Base-by-base conservation (phyloP, 2,888 invertebrate species). In the Muschampia plurimacula region DNA sequence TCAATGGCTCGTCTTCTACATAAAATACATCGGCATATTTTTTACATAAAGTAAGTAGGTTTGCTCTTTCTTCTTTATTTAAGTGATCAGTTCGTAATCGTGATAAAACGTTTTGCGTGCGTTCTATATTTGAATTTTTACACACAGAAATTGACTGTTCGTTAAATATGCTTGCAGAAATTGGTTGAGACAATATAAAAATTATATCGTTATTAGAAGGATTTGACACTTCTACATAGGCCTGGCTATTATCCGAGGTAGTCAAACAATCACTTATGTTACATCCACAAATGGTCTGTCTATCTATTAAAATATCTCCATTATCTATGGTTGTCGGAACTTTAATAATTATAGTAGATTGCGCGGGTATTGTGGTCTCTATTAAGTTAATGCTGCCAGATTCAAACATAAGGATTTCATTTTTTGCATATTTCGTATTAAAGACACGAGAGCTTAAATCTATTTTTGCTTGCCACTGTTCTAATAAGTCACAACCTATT, bases 1-100 rank as follows among this genome's bases (percentile, higher is more conserved):
- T 73, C 5, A 73, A 65, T 65, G n/a, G 69, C 69, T 52, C 74
- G 32, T 39, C 67, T 63, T 32, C 76, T 52, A 67, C 59, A 74
- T 63, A 75, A 63, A 55, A 72, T 69, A 49, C 59, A 60, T 60
- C 67, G 72, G 76, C 32, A 80, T 66, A 46, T 75, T 57, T 60
- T 44, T 63, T 41, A 3, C 62, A 39, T 36, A 39, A 15, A 2
- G 15, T 15, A 52, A 13, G 4, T 63, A 63, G 13, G 41, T 63
- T 63, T 44, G 44, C 63, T 8, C 15, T 49, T 46, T 65, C 65
- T 10, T 65, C 65, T 65, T 65, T 49, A 46, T 64, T 64, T 46
- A 64, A 46, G 28, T 64, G 64, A 28, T 46, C 46, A 2, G 46
- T 46, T 22, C 64, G 44, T 46, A 46, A 9, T 64, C 46, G 22